phyloP scores from a whole-genome alignment of 92 coral and sea anemone species.

The Palythoa grandis region DNA sequence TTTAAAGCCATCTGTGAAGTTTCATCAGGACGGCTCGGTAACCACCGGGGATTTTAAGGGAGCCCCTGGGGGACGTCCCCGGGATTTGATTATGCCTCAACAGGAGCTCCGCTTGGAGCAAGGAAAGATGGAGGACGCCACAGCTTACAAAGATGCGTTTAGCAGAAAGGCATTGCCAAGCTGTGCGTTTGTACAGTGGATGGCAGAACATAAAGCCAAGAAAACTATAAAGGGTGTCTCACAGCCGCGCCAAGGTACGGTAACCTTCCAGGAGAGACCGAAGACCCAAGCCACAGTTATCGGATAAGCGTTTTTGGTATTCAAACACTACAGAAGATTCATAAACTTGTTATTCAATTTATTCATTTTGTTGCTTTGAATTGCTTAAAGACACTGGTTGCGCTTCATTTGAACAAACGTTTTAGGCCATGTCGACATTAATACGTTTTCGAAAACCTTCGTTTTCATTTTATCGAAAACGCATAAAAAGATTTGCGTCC shows the following conservation, averaged over 20 bases:
- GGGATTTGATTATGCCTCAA: slow-evolving; percentile 81
- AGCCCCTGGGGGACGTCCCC: slow-evolving; percentile 81
- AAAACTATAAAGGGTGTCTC: slow-evolving; percentile 26
- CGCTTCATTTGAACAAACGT: neutral
- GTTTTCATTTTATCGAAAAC: no score
- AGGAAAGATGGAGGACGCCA: slow-evolving; percentile 65
- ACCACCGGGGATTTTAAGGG: slow-evolving; percentile 90
- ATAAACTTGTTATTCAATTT: neutral
- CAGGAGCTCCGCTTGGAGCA: slow-evolving; percentile 50
- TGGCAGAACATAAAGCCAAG: slow-evolving; percentile 66
- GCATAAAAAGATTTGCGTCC: no score
- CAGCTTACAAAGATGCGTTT: slow-evolving; percentile 79
- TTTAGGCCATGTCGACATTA: no score
- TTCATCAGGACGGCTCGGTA: slow-evolving; percentile 88
- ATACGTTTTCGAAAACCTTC: no score
- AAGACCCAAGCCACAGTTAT: slow-evolving; percentile 9
- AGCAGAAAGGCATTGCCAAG: slow-evolving; percentile 64
- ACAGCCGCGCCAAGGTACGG: neutral
- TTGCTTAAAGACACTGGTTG: neutral
- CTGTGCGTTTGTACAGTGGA: slow-evolving; percentile 82
- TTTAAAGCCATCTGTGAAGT: slow-evolving; percentile 84
- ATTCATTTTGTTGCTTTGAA: neutral
- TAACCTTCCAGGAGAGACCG: neutral
- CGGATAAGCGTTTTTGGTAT: neutral
- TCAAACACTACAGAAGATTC: neutral